Percentiles rank a stretch among this genome's conserved stretches.
phyloP scores from a whole-genome alignment of 2,113 vertebrate species.

The Naja naja region DNA sequence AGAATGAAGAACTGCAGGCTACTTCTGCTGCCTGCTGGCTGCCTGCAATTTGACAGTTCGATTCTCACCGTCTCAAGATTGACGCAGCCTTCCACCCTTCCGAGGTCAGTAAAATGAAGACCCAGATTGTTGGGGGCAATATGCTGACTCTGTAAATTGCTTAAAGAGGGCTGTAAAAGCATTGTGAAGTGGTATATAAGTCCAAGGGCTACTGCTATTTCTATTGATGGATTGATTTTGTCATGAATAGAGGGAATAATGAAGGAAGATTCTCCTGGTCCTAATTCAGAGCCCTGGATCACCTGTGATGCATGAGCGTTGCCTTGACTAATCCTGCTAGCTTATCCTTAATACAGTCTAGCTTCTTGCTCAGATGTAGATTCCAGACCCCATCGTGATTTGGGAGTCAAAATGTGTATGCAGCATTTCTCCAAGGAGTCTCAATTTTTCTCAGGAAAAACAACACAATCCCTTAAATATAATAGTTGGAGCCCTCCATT shows the following conservation, averaged over 20 bases:
- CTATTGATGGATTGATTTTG: neutral
- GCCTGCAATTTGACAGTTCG: too few relatives aligned
- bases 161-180: too few relatives aligned
- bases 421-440: neutral
- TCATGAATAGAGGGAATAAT: neutral
- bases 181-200: too few relatives aligned
- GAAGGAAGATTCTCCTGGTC: neutral
- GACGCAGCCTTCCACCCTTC: too few relatives aligned
- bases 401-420: neutral
- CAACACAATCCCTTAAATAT: neutral
- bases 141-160: too few relatives aligned
- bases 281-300: neutral
- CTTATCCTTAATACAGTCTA: neutral
- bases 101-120: too few relatives aligned
- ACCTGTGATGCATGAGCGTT: neutral
- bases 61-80: too few relatives aligned
- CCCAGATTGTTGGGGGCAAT: too few relatives aligned
- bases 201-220: too few relatives aligned
- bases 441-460: neutral
- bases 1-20: too few relatives aligned
- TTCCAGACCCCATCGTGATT: neutral
- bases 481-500: neutral
- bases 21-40: too few relatives aligned
- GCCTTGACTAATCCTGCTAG: neutral
- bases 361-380: neutral